Evolutionary conservation across 2,113 vertebrate genomes (phyloP).

Genomic region (Prochilodus magdalenae): DNA sequence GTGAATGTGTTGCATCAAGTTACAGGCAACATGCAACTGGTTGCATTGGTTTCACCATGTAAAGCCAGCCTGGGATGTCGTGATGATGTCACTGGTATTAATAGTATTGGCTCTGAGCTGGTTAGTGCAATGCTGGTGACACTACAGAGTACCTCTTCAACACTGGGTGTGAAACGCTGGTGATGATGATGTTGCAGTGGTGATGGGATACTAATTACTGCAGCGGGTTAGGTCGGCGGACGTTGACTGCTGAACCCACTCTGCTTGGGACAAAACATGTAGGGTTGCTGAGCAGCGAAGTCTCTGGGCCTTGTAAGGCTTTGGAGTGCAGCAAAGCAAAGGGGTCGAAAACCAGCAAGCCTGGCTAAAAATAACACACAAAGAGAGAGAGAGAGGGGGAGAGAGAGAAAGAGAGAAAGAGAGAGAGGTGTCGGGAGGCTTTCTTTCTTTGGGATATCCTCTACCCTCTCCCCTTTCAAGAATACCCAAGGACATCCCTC

Average conservation of each 20-base stretch:
- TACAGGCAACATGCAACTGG: too few relatives aligned
- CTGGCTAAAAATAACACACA: slow-evolving; percentile 53
- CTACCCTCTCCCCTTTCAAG: slow-evolving; percentile 49
- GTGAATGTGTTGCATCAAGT: too few relatives aligned
- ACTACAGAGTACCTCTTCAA: not conserved
- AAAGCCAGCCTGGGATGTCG: too few relatives aligned
- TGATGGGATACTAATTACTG: slow-evolving; percentile 28
- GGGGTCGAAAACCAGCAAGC: slow-evolving; percentile 32
- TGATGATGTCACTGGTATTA: not conserved
- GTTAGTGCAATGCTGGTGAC: not conserved
- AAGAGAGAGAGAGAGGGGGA: slow-evolving; percentile 17
- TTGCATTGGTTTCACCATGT: not conserved
- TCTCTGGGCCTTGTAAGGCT: slow-evolving; percentile 55
- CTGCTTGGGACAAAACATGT: slow-evolving; percentile 42
- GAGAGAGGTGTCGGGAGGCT: not conserved
- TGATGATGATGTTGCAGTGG: slow-evolving; percentile 1
- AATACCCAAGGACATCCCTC: slow-evolving; percentile 56
- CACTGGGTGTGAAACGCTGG: not conserved
- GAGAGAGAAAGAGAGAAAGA: not conserved
- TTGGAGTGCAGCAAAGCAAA: slow-evolving; percentile 37
- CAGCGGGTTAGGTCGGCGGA: not conserved
- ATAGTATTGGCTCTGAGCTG: not conserved
- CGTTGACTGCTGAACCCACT: slow-evolving; percentile 12
- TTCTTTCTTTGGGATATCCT: slow-evolving; percentile 49
- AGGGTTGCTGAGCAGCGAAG: slow-evolving; percentile 43